Base-by-base conservation (phyloP, 1,140 invertebrate genomes). In the Megalopta genalis region DNA sequence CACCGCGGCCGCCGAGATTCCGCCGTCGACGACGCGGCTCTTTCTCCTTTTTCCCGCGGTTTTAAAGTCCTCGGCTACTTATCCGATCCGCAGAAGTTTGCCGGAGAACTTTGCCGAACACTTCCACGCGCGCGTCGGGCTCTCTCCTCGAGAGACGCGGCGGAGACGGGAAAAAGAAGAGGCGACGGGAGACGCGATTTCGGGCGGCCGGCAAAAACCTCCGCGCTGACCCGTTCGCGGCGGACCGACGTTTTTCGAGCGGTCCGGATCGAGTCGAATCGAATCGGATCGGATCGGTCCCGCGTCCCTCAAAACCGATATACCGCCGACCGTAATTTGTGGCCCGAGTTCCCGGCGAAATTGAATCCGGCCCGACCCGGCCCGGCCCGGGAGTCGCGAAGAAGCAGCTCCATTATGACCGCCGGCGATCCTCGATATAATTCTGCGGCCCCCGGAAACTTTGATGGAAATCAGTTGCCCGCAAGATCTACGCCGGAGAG, bases 61-160 rank as follows among this genome's bases (percentile, higher is more conserved):
- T 76, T 76, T 60, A 32, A 67, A 76, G 74, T 69, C 54, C 32
- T 69, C 74, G 65, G 65, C 74, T 60, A 76, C 74, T 77, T 70
- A 77, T 77, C 66, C 57, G 66, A 77, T 77, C 75, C 27, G 42
- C 7, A 8, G 14, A 77, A 69, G 25, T 77, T 52, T 37, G 16
- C 39, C 42, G 18, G 21, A 23, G 69, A 77, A 77, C 75, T 70
- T 70, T 77, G 57, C 25, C 49, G 49, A 52, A 21, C 49, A 21
- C 49, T 42, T 46, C 21, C 66, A n/a, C n/a, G 52, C 39, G n/a
- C 65, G 64, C 60, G 65, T 14, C 54, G 42, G 42, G 39, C 0
- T 39, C 42, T 42, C 9, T 46, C 67, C 52, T 39, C 59, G 64
- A 68, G n/a, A n/a, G n/a, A n/a, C n/a, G 42, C 68, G 12, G 49